Evolutionary conservation across 1,140 invertebrate species (phyloP).

Genomic region (Drosophila melanica): DNA sequence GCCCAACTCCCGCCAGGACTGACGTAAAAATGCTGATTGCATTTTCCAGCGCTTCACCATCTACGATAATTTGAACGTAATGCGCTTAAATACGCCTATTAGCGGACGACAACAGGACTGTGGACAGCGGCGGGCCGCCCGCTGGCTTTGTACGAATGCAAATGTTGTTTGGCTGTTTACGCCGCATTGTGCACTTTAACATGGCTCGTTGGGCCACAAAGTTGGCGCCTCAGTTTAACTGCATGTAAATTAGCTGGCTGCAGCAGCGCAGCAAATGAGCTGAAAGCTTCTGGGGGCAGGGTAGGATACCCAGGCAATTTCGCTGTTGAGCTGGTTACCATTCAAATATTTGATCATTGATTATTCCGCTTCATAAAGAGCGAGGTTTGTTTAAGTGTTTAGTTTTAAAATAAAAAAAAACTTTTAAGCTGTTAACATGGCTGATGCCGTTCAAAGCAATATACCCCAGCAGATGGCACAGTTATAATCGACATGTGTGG

Average conservation of each 20-base stretch:
- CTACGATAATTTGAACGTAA: slow-evolving; percentile 40
- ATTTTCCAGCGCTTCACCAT: slow-evolving; percentile 15
- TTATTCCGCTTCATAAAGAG: too few relatives aligned
- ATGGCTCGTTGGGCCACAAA: slow-evolving; percentile 36
- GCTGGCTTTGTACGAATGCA: slow-evolving; percentile 2
- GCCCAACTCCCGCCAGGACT: background rate
- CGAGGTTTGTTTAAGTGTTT: too few relatives aligned
- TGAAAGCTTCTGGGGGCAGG: background rate
- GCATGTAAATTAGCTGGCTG: slow-evolving; percentile 39
- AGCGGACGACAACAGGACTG: background rate
- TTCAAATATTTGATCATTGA: too few relatives aligned
- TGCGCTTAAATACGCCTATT: slow-evolving; percentile 45
- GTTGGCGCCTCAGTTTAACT: slow-evolving; percentile 31
- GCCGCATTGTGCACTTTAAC: slow-evolving; percentile 43
- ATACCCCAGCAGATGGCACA: background rate
- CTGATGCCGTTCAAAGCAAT: background rate
- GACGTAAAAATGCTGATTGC: slow-evolving; percentile 10
- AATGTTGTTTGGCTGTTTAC: slow-evolving; percentile 40
- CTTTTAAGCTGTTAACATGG: too few relatives aligned
- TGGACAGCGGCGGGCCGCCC: background rate
- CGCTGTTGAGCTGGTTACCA: too few relatives aligned
- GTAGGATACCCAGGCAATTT: too few relatives aligned
- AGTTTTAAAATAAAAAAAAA: too few relatives aligned
- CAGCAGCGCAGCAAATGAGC: slow-evolving; percentile 49
- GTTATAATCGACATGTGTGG: background rate